phyloP scores from a whole-genome alignment of 1,140 invertebrate species.

The Drosophila takahashii region DNA sequence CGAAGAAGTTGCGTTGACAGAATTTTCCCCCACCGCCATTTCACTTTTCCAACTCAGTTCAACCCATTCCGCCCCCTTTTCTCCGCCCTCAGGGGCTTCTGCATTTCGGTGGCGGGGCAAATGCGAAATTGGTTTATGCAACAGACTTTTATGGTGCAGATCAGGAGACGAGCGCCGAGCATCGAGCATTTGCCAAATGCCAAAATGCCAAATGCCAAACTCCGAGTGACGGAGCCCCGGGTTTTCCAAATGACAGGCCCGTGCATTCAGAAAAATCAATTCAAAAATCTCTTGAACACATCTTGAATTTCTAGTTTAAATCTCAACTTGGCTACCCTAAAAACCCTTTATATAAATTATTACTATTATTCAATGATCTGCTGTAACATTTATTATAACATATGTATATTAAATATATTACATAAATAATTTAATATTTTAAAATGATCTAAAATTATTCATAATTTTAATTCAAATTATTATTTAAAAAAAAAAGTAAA shows the following conservation, averaged over 20 bases:
- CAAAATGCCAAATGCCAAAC: slow-evolving; percentile 57
- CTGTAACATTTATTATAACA: no score
- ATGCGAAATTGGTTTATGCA: slow-evolving; percentile 80
- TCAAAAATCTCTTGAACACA: neutral
- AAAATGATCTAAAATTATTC: no score
- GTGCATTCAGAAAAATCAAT: slow-evolving; percentile 1
- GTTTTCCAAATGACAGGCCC: slow-evolving; percentile 28
- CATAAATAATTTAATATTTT: no score
- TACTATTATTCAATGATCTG: no score
- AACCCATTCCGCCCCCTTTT: neutral
- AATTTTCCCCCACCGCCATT: slow-evolving; percentile 2
- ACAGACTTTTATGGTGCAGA: slow-evolving; percentile 73
- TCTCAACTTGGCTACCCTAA: no score
- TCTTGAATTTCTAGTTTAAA: neutral
- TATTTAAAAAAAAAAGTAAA: no score
- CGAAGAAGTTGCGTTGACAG: slow-evolving; percentile 71
- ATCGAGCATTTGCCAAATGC: slow-evolving; percentile 16
- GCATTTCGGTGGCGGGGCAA: slow-evolving; percentile 47
- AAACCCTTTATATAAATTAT: no score
- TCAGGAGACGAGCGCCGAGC: slow-evolving; percentile 12
- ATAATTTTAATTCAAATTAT: no score
- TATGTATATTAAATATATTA: no score
- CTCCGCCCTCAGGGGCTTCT: slow-evolving; percentile 41
- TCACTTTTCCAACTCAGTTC: neutral
- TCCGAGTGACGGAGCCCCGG: slow-evolving; percentile 40